Evolutionary conservation across 2,888 invertebrate species (phyloP).

Genomic region (Ichneumoninae sp.): DNA sequence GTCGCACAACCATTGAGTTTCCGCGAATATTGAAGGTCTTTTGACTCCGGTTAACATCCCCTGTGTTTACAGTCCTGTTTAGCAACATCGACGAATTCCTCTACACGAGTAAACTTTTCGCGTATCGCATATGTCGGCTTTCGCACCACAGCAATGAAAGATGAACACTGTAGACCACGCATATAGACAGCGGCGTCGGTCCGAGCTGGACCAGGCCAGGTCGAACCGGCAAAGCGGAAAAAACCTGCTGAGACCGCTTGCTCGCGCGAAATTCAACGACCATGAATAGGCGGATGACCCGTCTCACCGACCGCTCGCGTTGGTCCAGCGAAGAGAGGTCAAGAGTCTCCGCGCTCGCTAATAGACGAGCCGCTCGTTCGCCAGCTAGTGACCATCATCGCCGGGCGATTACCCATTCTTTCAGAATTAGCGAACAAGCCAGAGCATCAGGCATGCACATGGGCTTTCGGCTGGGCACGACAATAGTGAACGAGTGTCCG

Average conservation of each 20-base stretch:
- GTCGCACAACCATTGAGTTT: not conserved
- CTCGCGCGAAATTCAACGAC: slow-evolving; percentile 27
- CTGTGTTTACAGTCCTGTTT: not conserved
- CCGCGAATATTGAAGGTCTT: not conserved
- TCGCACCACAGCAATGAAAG: slow-evolving; percentile 3
- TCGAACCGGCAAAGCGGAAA: not conserved
- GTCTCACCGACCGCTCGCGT: not conserved
- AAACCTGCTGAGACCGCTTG: not conserved
- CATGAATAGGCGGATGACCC: slow-evolving; percentile 23
- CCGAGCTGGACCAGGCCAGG: not conserved
- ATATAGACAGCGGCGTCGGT: not conserved
- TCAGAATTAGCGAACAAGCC: slow-evolving; percentile 76
- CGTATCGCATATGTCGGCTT: not conserved
- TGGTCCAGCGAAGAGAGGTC: slow-evolving; percentile 43
- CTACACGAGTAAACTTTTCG: not conserved
- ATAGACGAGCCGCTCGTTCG: slow-evolving; percentile 36
- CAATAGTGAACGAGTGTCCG: slow-evolving; percentile 53
- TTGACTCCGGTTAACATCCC: not conserved
- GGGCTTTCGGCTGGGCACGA: slow-evolving; percentile 49
- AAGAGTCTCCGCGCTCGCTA: slow-evolving; percentile 53
- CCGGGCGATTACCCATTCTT: slow-evolving; percentile 79
- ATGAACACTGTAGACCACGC: not conserved
- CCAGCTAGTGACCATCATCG: slow-evolving; percentile 55
- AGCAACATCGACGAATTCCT: not conserved
- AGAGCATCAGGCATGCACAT: slow-evolving; percentile 74